Base-by-base conservation (phyloP, 2,888 invertebrate genomes). In the Cosmorhoe ocellata region DNA sequence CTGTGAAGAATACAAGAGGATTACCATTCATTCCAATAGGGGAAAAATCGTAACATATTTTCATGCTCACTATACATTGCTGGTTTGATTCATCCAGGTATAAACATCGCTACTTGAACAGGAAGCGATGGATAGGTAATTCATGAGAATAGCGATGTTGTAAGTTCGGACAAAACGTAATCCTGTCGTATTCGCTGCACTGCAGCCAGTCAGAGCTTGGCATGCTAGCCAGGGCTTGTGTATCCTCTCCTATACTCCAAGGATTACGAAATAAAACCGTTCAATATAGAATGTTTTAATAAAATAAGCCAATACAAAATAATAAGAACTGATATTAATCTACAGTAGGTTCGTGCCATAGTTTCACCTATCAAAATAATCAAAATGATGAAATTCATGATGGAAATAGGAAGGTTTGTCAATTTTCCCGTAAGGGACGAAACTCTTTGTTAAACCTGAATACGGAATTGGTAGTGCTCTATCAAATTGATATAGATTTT, bases 1-100 rank as follows among this genome's bases (percentile, higher is more conserved):
- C 82, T 81, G 80, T 82, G 80, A 81, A 81, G 75, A 80, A 76
- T 76, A 79, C 74, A 76, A 71, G 66, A 53, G 78, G 78, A 76
- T 82, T 79, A 81, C 65, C 67, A 57, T 69, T 66, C 63, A 74
- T 67, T 65, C 65, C 64, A 37, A 58, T 39, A 52, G 34, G 48
- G 32, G 33, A 31, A 32, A 31, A 34, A 40, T 42, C 56, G 57
- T 53, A 52, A 27, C 11, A 2, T 13, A 63, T 54, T 31, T 41
- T 43, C 13, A 14, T 39, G 27, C 12, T 31, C 11, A 22, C 10
- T 31, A 28, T 71, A 48, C 73, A 73, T 66, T 70, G 63, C 72
- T 41, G 27, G 13, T 7, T 42, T 26, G 7, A 27, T 42, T 42
- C 27, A 10, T 3, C 18, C 8, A 24, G 5, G n/a, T 14, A 24